phyloP scores from a whole-genome alignment of 2,113 vertebrate species.

The Channa argus region DNA sequence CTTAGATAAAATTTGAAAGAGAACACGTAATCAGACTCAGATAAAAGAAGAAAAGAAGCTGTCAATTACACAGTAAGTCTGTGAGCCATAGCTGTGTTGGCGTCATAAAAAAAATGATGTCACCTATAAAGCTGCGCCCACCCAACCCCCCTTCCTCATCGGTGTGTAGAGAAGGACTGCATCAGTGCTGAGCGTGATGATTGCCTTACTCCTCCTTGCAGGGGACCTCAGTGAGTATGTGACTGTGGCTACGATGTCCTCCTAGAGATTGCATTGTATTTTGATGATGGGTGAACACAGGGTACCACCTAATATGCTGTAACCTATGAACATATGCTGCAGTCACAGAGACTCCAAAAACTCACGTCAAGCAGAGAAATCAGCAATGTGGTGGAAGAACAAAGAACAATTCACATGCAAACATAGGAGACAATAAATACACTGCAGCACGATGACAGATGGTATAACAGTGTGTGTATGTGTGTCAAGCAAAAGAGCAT shows the following conservation, averaged over 20 bases:
- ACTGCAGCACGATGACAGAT: constrained; percentile 33
- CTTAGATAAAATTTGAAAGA: background rate
- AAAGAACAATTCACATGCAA: constrained; percentile 17
- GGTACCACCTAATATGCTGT: background rate
- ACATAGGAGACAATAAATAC: background rate
- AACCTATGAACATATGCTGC: constrained; percentile 13
- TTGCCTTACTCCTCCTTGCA: constrained; percentile 10
- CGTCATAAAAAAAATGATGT: constrained; percentile 71
- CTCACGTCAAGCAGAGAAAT: constrained; percentile 14
- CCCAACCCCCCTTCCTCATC: constrained; percentile 7
- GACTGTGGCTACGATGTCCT: constrained; percentile 50
- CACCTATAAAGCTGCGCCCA: constrained; percentile 51
- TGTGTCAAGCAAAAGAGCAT: constrained; percentile 17
- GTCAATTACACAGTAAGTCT: constrained; percentile 44
- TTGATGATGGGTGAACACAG: constrained; percentile 26
- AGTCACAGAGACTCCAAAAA: constrained; percentile 27
- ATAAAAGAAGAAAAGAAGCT: constrained; percentile 4
- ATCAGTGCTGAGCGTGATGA: constrained; percentile 45
- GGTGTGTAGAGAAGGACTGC: constrained; percentile 32
- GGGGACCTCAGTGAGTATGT: constrained; percentile 18
- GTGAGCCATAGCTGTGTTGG: constrained; percentile 45
- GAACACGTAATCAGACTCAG: background rate
- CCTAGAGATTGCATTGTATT: constrained; percentile 17
- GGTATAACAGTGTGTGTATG: constrained; percentile 38
- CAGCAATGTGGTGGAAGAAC: constrained; percentile 20